A percentile compares a stretch with the other conserved stretches of the same genome.
phyloP scores from a whole-genome alignment of 2,888 invertebrate genomes.

The Antheraea assamensis region DNA sequence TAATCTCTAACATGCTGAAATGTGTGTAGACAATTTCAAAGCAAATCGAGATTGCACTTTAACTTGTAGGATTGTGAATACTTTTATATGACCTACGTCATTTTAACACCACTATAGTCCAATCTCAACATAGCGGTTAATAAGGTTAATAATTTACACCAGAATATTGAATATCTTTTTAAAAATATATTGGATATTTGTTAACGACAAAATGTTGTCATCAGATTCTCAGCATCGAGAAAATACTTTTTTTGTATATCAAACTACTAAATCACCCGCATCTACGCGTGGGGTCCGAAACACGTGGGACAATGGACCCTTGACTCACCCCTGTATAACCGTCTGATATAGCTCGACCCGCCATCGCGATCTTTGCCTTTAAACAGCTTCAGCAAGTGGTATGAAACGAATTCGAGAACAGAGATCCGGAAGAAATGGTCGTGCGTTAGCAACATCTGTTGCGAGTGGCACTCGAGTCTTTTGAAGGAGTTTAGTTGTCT shows the following conservation, averaged over 20 bases:
- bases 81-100: too few species aligned
- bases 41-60: too few species aligned
- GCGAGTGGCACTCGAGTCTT: constrained; percentile 52
- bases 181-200: neutral
- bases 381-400: neutral
- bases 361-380: constrained; percentile 26
- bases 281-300: constrained; percentile 73
- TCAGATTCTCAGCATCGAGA: constrained; percentile 1
- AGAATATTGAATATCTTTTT: neutral
- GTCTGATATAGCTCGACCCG: constrained; percentile 39
- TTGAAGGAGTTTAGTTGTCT: constrained; percentile 64
- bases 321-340: constrained; percentile 47
- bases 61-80: too few species aligned
- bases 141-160: neutral
- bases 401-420: constrained; percentile 29
- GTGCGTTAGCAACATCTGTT: constrained; percentile 61
- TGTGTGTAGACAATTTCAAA: too few species aligned
- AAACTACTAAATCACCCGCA: constrained; percentile 73
- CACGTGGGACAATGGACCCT: constrained; percentile 68
- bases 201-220: neutral
- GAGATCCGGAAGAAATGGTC: constrained; percentile 45
- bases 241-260: constrained; percentile 13
- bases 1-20: too few species aligned
- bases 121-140: neutral
- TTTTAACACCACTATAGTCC: neutral